Percentiles rank a stretch among this genome's conserved stretches.
These are phyloP conservation scores for Nesospiza acunhae DNA, from an alignment of 2,113 vertebrate species.

Conservation along the genomic window DNA sequence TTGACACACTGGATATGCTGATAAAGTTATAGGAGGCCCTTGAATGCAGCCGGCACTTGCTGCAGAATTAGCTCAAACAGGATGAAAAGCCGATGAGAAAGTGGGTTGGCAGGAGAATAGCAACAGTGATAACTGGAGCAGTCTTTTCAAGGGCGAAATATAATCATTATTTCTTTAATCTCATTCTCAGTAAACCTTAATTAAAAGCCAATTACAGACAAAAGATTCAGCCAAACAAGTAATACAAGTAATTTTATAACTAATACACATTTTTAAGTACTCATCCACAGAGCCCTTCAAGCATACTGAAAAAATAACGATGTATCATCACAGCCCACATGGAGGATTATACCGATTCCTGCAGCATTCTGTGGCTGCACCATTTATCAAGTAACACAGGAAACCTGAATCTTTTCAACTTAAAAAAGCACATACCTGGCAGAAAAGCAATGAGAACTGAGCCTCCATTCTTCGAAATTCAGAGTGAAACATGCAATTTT, in stretches of 20 bases:
- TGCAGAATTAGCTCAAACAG: conserved; percentile 39
- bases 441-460: neutral
- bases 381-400: neutral
- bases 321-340: neutral
- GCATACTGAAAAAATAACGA: neutral
- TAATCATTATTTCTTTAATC: neutral
- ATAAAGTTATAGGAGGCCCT: conserved; percentile 9
- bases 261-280: neutral
- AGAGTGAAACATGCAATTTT: neutral
- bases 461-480: neutral
- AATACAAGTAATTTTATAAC: neutral
- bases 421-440: neutral
- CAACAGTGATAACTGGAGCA: neutral
- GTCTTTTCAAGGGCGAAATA: neutral
- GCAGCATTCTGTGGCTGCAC: neutral
- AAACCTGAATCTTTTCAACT: neutral
- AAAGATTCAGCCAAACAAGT: conserved; percentile 12
- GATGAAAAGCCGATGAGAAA: conserved; percentile 50
- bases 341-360: neutral
- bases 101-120: conserved; percentile 10
- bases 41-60: neutral
- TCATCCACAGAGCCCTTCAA: neutral
- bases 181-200: conserved; percentile 2
- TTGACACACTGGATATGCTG: conserved; percentile 50
- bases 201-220: conserved; percentile 18